These are phyloP conservation scores for crab-eating macaque (Macaca fascicularis) DNA, from an alignment of 2,113 vertebrate genomes.

Conservation along the genomic window T2T-MFA8v1.1 NC_088377.1:37218501-37219000, in stretches of 20 bases:
- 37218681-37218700: too few species aligned
- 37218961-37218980: background rate
- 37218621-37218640: background rate
- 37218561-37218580: background rate
- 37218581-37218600: background rate
- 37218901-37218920: background rate
- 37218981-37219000: background rate
- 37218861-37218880: constrained; percentile 21
- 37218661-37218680: background rate
- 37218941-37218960: background rate
- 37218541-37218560: background rate
- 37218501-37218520: background rate
- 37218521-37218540: background rate
- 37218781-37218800: background rate
- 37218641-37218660: background rate
- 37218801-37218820: background rate
- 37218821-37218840: background rate
- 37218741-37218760: background rate
- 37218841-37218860: background rate
- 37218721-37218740: background rate
- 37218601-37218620: too few species aligned
- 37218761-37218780: background rate
- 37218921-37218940: background rate
- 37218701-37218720: rapidly evolving
- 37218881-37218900: background rate